phyloP scores from a whole-genome alignment of 1,140 invertebrate species.

The Zeugodacus cucurbitae region DNA sequence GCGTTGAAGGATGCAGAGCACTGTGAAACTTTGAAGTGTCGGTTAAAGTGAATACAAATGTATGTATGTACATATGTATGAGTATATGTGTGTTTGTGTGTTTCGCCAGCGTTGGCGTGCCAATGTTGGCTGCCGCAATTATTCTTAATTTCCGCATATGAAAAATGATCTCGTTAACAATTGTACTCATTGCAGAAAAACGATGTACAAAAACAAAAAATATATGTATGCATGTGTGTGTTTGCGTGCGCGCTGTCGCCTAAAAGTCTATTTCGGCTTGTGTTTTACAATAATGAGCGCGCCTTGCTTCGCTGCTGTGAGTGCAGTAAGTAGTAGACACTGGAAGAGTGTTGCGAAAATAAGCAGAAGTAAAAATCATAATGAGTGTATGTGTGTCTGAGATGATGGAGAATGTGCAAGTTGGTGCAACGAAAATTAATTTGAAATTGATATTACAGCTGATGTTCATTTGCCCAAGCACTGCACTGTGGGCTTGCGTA shows the following conservation, averaged over 20 bases:
- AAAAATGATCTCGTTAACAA: constrained; percentile 41
- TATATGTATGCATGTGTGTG: background rate
- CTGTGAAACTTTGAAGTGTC: background rate
- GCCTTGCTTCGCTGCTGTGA: background rate
- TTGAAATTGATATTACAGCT: constrained; percentile 24
- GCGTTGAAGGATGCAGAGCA: background rate
- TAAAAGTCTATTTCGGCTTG: constrained; percentile 14
- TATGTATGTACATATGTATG: background rate
- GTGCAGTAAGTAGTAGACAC: too few species aligned
- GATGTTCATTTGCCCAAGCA: background rate
- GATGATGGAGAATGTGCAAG: constrained; percentile 28
- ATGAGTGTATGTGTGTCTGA: background rate
- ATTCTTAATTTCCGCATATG: constrained; percentile 41
- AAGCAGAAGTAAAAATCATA: background rate
- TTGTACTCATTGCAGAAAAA: background rate
- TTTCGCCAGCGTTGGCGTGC: background rate
- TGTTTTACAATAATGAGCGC: constrained; percentile 5
- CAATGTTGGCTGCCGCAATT: constrained; percentile 29
- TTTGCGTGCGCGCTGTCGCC: background rate
- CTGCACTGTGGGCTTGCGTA: background rate
- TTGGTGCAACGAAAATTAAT: constrained; percentile 18
- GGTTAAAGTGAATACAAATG: constrained; percentile 10
- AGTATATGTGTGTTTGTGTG: background rate
- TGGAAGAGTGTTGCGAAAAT: background rate
- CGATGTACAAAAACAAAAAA: background rate